Conservation (phyloP, 2,113 vertebrate species). For the Balaenoptera acutorostrata region DNA sequence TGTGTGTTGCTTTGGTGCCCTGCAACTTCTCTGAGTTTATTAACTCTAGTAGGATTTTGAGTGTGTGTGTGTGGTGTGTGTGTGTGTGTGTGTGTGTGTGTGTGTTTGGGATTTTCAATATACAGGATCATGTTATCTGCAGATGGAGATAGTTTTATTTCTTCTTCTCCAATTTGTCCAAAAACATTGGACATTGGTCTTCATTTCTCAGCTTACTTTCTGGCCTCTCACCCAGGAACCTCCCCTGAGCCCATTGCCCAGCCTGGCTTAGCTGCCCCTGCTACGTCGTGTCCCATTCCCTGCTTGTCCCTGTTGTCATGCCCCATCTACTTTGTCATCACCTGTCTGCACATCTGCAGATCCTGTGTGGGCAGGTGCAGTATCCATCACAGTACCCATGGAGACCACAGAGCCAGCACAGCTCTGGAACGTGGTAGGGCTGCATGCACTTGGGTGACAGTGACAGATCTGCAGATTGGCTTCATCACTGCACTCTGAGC, state of each 20-base stretch:
- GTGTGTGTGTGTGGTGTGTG: neutral
- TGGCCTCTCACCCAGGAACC: neutral
- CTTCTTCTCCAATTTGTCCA: neutral
- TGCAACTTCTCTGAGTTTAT: neutral
- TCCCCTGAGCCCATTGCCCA: neutral
- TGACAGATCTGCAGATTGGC: neutral
- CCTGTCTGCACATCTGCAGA: neutral
- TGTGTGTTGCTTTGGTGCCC: neutral
- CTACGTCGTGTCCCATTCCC: neutral
- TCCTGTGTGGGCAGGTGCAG: neutral
- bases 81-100: neutral
- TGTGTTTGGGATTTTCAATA: neutral
- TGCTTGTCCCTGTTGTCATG: neutral
- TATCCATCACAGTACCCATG: neutral
- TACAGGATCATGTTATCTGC: neutral
- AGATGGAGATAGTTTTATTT: neutral
- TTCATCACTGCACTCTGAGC: neutral
- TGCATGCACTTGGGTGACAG: no score
- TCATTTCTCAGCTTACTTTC: neutral
- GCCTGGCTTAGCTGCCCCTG: neutral
- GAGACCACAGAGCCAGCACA: neutral
- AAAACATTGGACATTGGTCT: neutral
- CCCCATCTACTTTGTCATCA: accelerated
- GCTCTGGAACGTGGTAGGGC: neutral
- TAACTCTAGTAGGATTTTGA: neutral